phyloP scores from a whole-genome alignment of 2,113 vertebrate species.

The Elgaria multicarinata region DNA sequence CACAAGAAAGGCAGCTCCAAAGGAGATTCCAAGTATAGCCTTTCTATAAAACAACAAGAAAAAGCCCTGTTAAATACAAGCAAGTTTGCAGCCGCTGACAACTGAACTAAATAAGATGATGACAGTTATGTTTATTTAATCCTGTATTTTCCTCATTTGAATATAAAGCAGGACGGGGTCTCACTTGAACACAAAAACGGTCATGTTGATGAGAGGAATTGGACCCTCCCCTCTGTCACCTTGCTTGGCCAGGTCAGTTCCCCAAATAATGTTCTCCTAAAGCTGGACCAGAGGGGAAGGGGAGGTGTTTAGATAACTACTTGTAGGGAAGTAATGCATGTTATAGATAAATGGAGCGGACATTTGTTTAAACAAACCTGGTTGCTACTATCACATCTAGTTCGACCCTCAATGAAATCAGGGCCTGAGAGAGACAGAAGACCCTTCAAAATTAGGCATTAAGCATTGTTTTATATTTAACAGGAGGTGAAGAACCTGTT shows the following conservation, averaged over 20 bases:
- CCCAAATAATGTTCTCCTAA: background rate
- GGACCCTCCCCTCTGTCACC: background rate
- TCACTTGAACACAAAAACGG: background rate
- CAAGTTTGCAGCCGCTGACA: background rate
- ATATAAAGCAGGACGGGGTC: background rate
- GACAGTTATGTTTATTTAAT: background rate
- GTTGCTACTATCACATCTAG: background rate
- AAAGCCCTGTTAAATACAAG: conserved; percentile 22
- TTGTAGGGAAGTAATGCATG: background rate
- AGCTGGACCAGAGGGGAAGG: no score
- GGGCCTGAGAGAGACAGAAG: background rate
- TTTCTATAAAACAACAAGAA: conserved; percentile 80
- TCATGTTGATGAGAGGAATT: background rate
- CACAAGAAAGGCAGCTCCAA: conserved; percentile 90
- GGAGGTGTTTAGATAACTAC: background rate
- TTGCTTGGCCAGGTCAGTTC: background rate
- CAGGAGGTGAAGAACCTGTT: background rate
- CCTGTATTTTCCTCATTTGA: no score
- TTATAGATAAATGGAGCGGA: background rate
- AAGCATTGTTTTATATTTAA: background rate
- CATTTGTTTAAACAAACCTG: background rate
- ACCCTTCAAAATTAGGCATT: background rate
- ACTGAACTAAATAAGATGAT: background rate
- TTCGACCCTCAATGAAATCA: background rate
- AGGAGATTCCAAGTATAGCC: conserved; percentile 89